phyloP scores from a whole-genome alignment of 2,797 vertebrate genomes.

The Graptemys geographica region DNA sequence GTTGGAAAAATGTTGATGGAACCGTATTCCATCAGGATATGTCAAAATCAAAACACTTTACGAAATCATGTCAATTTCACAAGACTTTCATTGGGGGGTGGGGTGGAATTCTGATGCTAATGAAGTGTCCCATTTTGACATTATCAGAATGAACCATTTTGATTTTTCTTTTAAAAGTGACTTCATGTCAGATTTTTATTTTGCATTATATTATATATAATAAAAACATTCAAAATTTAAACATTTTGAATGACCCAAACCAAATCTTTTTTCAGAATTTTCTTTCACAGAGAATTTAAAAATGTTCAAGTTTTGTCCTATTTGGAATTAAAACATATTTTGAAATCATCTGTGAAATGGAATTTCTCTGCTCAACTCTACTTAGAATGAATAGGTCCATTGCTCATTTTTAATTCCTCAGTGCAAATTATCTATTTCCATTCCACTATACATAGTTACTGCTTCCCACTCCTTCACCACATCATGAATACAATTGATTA shows the following conservation, averaged over 20 bases:
- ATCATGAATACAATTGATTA: neutral
- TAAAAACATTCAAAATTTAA: neutral
- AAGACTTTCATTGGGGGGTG: neutral
- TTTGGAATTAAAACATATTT: neutral
- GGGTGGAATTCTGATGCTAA: neutral
- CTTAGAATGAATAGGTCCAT: neutral
- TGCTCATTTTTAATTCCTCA: neutral
- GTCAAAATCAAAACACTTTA: neutral
- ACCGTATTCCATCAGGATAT: neutral
- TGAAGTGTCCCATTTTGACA: neutral
- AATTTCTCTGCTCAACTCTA: neutral
- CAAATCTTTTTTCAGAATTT: no score
- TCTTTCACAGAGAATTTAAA: neutral
- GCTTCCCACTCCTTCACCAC: neutral
- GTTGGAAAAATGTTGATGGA: neutral
- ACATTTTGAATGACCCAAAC: neutral
- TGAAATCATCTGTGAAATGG: neutral
- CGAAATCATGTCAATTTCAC: neutral
- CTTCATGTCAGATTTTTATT: neutral
- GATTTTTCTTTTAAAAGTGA: neutral
- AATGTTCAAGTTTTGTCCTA: neutral
- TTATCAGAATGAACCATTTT: neutral
- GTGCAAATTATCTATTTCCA: accelerated
- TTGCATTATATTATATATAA: neutral
- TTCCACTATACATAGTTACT: neutral